Base-by-base conservation (phyloP, 1,140 invertebrate species). In the Drosophila subobscura region DNA sequence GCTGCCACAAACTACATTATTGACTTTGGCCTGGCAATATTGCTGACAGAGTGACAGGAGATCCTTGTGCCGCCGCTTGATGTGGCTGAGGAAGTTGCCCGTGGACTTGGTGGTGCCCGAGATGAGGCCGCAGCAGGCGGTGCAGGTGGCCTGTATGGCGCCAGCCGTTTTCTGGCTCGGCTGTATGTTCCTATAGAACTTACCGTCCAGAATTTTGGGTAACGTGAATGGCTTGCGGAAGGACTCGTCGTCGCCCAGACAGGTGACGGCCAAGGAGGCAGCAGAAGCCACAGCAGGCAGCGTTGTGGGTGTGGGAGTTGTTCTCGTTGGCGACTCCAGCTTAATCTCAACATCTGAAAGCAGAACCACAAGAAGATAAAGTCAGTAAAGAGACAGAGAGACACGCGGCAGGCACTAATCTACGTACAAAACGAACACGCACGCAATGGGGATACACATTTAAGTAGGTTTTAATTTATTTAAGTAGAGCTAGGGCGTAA, bases 191-290 rank as follows among this genome's bases (percentile, higher is more conserved):
- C 84, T 91, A 63, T 91, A 91, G 53, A 89, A 91, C 72, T 78
- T 91, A 72, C 89, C 89, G 61, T 91, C 89, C n/a, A 91, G 50
- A 16, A 91, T 80, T 74, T 91, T 91, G 25, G 89, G 89, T 46
- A 91, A 54, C 5, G 85, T 70, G 10, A 60, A 75, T 0, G 89
- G 77, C 49, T 77, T 89, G 3, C 88, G 67, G 29, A 83, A 76
- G 14, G 64, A 70, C 42, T 88, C 83, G 5, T 89, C 83, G 2
- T 89, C 83, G 47, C 72, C 72, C 2, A 79, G 33, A 12, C 58
- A 83, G 16, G 75, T 63, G 8, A 74, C 49, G 2, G 73, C 23
- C 7, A 74, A 25, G 2, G 45, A 16, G 25, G 53, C 67, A 3
- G 56, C 51, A 22, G 42, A 49, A n/a, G 47, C 58, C 12, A 66